Conservation (phyloP, 2,113 vertebrate species). For the Nyctereutes procyonoides region DNA sequence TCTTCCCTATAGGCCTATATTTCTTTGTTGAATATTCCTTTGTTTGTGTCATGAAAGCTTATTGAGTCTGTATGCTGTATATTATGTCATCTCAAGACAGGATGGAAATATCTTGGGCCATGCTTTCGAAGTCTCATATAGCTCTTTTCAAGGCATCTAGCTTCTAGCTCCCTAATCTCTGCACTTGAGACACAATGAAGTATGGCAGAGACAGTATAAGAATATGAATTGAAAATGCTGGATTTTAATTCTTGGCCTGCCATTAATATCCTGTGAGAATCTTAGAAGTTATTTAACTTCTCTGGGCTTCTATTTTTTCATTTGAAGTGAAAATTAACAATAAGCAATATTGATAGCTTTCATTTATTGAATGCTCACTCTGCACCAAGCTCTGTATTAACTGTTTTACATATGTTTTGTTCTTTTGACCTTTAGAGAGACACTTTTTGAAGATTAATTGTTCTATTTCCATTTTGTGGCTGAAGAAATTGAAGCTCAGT, state of each 20-base stretch:
- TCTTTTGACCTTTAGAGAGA: neutral
- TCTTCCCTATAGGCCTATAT: neutral
- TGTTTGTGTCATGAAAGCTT: neutral
- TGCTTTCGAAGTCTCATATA: neutral
- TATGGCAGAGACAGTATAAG: neutral
- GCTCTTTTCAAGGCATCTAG: neutral
- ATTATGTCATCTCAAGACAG: neutral
- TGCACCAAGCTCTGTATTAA: neutral
- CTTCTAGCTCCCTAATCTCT: neutral
- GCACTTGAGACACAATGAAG: neutral
- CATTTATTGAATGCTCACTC: neutral
- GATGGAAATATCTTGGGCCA: neutral
- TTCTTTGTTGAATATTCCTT: neutral
- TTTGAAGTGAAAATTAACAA: neutral
- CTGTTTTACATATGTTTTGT: neutral
- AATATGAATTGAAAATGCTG: neutral
- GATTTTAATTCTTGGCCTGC: neutral
- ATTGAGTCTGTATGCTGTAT: neutral
- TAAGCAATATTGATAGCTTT: neutral
- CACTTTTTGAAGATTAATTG: neutral
- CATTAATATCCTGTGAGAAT: neutral
- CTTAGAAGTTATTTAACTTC: neutral
- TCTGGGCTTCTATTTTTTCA: neutral
- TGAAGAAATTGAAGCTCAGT: neutral
- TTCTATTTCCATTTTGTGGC: neutral